Evolutionary conservation across 2,888 invertebrate species (phyloP), one percentile per base, ranked within the genome.

Genomic region (Pollenia amentaria): DNA sequence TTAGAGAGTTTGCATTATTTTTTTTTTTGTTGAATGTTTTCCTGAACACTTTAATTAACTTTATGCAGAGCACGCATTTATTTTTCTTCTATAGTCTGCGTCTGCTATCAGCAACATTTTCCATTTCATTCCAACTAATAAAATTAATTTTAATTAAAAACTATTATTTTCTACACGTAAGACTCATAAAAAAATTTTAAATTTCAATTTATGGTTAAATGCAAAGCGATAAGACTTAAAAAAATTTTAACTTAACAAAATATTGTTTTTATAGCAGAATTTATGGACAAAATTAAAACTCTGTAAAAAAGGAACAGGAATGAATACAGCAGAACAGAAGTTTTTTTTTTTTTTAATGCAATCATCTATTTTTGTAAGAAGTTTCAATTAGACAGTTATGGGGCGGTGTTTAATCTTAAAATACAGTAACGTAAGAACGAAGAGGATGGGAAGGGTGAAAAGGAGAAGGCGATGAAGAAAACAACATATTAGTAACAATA

Each of bases 121-220:
- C 60, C 42, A 73, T 64, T 29, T 55, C 29, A 29, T 29, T n/a
- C 11, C 38, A 60, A 51, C 4, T 11, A 72, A 72, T 38, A 62
- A 75, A 78, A 62, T 72, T 53, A 70, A 70, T 69, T 81, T 81
- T 69, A 81, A 29, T 87, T 84, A 67, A 80, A 84, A 77, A 67
- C 73, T 69, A 81, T 77, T 64, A 77, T 84, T 69, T 21, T 8
- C 4, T 69, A 69, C 84, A 84, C 80, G 62, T 72, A 40, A 46
- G 62, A 69, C 55, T 79, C 51, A 76, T 77, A 73, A 83, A 86
- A n/a, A 83, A 69, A 44, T 1, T 46, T 73, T 29, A 77, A 77
- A 72, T 67, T 83, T 67, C 46, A 62, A 80, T 83, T 80, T 73
- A 81, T 40, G 18, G 69, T 57, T 38, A 72, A 29, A 79, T 70